Percentiles rank a stretch among this genome's conserved stretches.
Conservation (phyloP, 2,888 invertebrate species). For the Galeopsomyia nigrocyanea region DNA sequence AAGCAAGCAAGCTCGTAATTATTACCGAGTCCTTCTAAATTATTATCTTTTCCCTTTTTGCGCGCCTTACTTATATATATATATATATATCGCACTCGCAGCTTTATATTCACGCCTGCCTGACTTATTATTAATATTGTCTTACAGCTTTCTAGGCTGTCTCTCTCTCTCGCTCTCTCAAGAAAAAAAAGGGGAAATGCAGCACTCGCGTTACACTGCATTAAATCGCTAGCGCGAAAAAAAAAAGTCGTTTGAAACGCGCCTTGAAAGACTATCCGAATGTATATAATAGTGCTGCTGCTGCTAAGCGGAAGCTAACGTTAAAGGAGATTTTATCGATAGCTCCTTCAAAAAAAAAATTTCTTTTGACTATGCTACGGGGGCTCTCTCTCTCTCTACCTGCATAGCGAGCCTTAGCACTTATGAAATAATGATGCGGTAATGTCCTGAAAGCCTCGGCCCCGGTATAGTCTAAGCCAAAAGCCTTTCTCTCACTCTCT, state of each 20-base stretch:
- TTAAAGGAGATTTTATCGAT: constrained; percentile 40
- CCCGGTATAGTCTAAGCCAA: constrained; percentile 29
- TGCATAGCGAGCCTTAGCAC: constrained; percentile 31
- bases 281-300: background rate
- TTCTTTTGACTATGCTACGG: constrained; percentile 28
- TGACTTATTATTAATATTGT: constrained; percentile 42
- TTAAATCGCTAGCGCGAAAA: background rate
- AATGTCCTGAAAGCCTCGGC: constrained; percentile 44
- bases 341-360: constrained; percentile 32
- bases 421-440: constrained; percentile 45
- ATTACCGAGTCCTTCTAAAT: constrained; percentile 31
- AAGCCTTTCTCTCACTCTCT: constrained; percentile 27
- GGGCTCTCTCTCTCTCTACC: background rate
- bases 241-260: no score
- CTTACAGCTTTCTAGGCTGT: constrained; percentile 35
- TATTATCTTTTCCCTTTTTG: constrained; percentile 24
- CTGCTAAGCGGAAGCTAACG: background rate
- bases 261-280: background rate
- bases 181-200: constrained; percentile 5
- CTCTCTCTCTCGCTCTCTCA: no score
- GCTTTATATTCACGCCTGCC: background rate
- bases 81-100: background rate
- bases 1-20: constrained; percentile 19
- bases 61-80: no score
- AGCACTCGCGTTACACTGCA: constrained; percentile 8